phyloP scores from a whole-genome alignment of 2,888 invertebrate species.

The Mythimna pallens region DNA sequence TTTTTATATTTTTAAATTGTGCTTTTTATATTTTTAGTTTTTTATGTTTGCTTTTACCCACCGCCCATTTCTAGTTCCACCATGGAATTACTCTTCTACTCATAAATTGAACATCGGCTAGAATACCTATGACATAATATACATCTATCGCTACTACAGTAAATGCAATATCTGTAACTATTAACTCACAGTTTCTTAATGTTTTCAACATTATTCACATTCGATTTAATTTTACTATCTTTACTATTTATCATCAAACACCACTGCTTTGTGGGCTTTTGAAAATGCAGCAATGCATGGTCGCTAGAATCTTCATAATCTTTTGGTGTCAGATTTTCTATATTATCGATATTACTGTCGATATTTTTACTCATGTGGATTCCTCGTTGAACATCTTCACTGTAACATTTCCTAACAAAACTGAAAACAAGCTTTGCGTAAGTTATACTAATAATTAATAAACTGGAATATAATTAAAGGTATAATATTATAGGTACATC shows the following conservation, averaged over 20 bases:
- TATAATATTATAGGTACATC: not conserved
- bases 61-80: too few species aligned
- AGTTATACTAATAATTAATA: not conserved
- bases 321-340: slow-evolving; percentile 4
- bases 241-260: slow-evolving; percentile 66
- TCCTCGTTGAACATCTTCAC: slow-evolving; percentile 16
- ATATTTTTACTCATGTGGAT: slow-evolving; percentile 1
- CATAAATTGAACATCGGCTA: too few species aligned
- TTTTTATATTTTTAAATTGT: too few species aligned
- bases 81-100: too few species aligned
- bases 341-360: not conserved
- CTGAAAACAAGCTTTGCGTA: slow-evolving; percentile 26
- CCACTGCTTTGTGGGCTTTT: slow-evolving; percentile 80
- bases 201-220: slow-evolving; percentile 66
- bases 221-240: slow-evolving; percentile 26
- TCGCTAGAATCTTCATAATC: not conserved
- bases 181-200: slow-evolving; percentile 77
- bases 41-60: too few species aligned
- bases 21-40: too few species aligned
- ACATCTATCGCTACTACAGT: not conserved
- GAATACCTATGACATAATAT: too few species aligned
- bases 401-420: slow-evolving; percentile 53
- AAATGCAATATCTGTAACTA: not conserved
- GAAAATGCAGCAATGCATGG: slow-evolving; percentile 32
- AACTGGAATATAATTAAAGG: too few species aligned